These are phyloP conservation scores for Falco cherrug DNA, from an alignment of 2,797 vertebrate species.

Conservation along the genomic window DNA sequence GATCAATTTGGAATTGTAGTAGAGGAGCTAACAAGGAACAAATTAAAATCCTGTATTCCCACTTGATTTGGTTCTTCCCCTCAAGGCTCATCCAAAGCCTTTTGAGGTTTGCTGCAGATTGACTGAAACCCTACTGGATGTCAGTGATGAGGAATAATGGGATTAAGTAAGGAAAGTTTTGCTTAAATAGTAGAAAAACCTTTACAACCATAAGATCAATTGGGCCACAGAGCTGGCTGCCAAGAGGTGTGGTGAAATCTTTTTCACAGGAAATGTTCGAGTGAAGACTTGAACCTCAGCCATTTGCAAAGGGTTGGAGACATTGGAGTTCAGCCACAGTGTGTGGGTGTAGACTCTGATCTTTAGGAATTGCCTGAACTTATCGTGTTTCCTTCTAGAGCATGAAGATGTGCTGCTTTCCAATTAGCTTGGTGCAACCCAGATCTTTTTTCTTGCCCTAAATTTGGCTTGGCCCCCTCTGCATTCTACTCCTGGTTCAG, in stretches of 20 bases:
- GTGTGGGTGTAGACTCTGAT: not conserved
- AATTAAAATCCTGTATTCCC: slow-evolving; percentile 9
- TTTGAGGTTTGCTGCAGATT: slow-evolving; percentile 36
- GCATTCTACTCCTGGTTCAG: not conserved
- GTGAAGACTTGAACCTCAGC: slow-evolving; percentile 32
- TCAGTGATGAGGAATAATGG: slow-evolving; percentile 48
- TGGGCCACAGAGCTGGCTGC: slow-evolving; percentile 17
- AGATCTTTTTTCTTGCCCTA: not conserved
- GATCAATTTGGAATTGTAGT: not conserved
- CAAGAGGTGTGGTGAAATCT: slow-evolving; percentile 51
- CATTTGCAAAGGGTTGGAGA: slow-evolving; percentile 4
- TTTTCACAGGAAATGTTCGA: slow-evolving; percentile 51
- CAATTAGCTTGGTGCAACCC: not conserved
- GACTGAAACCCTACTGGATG: slow-evolving; percentile 25
- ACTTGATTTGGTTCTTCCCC: not conserved
- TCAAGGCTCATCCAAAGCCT: slow-evolving; percentile 13
- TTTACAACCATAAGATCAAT: slow-evolving; percentile 22
- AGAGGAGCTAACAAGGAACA: not conserved
- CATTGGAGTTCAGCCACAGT: not conserved
- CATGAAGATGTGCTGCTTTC: not conserved
- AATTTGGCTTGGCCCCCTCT: not conserved
- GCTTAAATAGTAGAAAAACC: slow-evolving; percentile 38
- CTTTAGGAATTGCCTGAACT: not conserved
- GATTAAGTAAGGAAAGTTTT: slow-evolving; percentile 43
- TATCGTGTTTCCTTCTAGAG: not conserved